Base-by-base conservation (phyloP, 2,797 vertebrate species). In the Melopsittacus undulatus region DNA sequence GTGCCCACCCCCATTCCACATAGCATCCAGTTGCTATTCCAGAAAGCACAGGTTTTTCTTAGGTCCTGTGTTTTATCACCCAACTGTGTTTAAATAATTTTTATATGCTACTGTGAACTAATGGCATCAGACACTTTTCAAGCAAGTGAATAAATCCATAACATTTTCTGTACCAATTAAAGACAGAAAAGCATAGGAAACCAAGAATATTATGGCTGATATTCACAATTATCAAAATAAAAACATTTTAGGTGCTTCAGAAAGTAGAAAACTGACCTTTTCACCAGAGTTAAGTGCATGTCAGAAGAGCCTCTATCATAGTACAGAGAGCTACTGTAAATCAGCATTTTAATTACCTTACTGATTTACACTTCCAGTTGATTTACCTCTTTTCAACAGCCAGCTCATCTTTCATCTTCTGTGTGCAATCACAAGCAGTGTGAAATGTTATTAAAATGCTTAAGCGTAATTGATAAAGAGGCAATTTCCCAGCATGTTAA, bases 361-460 rank as follows among this genome's bases (percentile, higher is more conserved):
- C 62, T 84, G 88, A 92, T 94, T 90, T 95, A 73, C 43, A 69
- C 61, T 89, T 94, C 59, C 61, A 89, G 43, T 63, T 95, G 94
- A 83, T 87, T 95, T 94, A 89, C 38, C 46, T 51, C 49, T 84
- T 95, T 67, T 88, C 52, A 83, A 76, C 48, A 89, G 40, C 23
- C 54, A 93, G 10, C 57, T 84, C 49, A 86, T 91, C 74, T 83
- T 92, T 95, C 83, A 88, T 93, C 49, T 91, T 90, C 43, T 93
- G 63, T 92, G 81, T 79, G 40, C 72, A 92, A 76, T 92, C 90
- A 88, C 72, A 91, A 91, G 46, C 68, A 79, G 70, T 87, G 52
- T 89, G 77, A 95, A 96, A 94, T 70, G 86, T 84, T 95, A 90
- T 94, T 93, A 80, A 92, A 94, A 90, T 20, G 30, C 23, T 68